phyloP scores from a whole-genome alignment of 2,797 vertebrate species.

The Kryptopterus vitreolus region DNA sequence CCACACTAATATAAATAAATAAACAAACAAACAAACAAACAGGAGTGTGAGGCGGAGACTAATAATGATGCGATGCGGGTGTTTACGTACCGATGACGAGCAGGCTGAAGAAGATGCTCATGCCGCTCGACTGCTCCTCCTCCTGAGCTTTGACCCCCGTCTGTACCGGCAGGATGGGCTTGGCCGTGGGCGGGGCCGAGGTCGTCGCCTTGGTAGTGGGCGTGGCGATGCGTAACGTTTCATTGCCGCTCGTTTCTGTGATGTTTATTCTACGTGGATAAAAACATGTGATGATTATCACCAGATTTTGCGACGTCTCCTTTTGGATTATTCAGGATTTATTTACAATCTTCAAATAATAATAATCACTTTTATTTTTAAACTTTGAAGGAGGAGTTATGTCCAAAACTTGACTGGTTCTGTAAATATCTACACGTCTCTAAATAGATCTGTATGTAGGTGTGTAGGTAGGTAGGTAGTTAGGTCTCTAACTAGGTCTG shows the following conservation, averaged over 20 bases:
- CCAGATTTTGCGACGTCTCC: no score
- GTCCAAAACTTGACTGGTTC: no score
- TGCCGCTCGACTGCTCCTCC: slow-evolving; percentile 95
- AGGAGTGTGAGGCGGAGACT: neutral
- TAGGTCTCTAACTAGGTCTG: no score
- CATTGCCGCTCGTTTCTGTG: slow-evolving; percentile 78
- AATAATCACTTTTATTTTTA: no score
- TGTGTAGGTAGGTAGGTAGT: no score
- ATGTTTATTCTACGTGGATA: slow-evolving; percentile 75
- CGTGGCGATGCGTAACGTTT: slow-evolving; percentile 74
- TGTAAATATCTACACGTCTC: no score
- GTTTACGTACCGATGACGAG: slow-evolving; percentile 86
- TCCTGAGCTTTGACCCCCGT: slow-evolving; percentile 96
- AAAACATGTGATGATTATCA: no score
- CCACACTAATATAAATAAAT: neutral
- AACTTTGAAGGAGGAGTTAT: no score
- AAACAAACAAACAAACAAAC: neutral
- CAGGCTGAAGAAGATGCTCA: slow-evolving; percentile 98
- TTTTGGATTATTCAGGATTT: no score
- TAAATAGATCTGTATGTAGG: no score
- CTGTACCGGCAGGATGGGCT: slow-evolving; percentile 91
- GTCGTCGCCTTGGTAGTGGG: slow-evolving; percentile 71
- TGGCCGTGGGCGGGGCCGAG: slow-evolving; percentile 81
- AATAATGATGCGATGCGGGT: no score
- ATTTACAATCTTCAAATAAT: no score